Percentiles rank a stretch among this genome's conserved stretches.
phyloP scores from a whole-genome alignment of 2,797 vertebrate genomes.

The Coregonus sp. region DNA sequence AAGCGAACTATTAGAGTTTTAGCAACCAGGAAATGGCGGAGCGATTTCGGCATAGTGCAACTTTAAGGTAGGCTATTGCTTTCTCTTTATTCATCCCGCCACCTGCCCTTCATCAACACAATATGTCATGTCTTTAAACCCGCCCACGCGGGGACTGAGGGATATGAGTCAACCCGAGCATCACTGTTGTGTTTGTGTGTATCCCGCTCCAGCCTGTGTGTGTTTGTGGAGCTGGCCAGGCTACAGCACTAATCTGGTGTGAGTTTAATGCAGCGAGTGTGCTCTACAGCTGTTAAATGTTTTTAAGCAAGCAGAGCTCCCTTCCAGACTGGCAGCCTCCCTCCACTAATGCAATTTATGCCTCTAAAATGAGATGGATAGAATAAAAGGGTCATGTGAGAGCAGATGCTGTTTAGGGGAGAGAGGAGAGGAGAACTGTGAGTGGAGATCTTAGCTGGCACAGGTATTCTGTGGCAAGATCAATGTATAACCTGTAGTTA shows the following conservation, averaged over 20 bases:
- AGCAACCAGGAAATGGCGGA: too few relatives aligned
- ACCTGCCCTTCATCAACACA: too few relatives aligned
- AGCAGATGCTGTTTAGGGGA: neutral
- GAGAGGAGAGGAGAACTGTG: neutral
- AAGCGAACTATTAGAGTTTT: too few relatives aligned
- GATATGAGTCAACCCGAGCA: neutral
- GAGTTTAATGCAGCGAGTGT: neutral
- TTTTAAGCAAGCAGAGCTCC: neutral
- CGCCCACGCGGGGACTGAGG: too few relatives aligned
- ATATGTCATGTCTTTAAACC: too few relatives aligned
- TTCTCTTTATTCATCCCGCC: too few relatives aligned
- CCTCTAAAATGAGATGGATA: neutral
- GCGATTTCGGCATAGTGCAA: too few relatives aligned
- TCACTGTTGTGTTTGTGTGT: neutral
- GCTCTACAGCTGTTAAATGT: conserved; percentile 2
- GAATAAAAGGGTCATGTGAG: neutral
- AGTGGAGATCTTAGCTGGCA: neutral
- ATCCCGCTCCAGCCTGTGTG: neutral
- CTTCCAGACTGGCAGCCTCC: neutral
- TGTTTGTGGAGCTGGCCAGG: neutral
- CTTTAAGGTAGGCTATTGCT: too few relatives aligned
- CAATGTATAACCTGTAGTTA: too few relatives aligned
- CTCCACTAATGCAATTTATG: neutral
- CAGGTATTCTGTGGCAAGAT: neutral
- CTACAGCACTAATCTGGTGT: neutral